These are phyloP conservation scores for Harpalus rubripes DNA, from an alignment of 2,888 invertebrate species.

Conservation along the genomic window DNA sequence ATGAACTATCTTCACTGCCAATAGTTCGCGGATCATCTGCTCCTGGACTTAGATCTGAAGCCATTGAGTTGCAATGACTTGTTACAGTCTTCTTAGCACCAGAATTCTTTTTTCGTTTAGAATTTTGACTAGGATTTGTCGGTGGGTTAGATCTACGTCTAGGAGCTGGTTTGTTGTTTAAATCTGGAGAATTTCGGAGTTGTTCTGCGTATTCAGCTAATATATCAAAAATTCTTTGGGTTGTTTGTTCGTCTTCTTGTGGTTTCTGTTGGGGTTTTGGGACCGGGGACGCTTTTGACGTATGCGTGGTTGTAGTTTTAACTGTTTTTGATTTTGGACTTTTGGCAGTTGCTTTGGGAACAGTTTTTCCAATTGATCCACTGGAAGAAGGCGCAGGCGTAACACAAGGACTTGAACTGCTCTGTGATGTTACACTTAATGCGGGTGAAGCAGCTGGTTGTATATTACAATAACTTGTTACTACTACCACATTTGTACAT, in stretches of 20 bases:
- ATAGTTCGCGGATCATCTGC: constrained; percentile 85
- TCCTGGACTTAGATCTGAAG: constrained; percentile 80
- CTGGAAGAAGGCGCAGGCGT: constrained; percentile 77
- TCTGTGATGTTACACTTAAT: constrained; percentile 80
- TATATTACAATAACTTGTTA: constrained; percentile 79
- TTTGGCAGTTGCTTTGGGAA: constrained; percentile 76
- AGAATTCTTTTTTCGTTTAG: constrained; percentile 84
- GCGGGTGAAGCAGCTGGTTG: constrained; percentile 80
- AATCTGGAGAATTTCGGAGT: constrained; percentile 87
- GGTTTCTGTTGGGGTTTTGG: constrained; percentile 86
- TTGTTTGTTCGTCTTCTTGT: constrained; percentile 89
- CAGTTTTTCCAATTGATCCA: constrained; percentile 77
- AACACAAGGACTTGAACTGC: constrained; percentile 81
- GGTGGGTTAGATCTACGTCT: constrained; percentile 87
- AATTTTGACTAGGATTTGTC: constrained; percentile 85
- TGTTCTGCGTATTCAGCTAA: constrained; percentile 90
- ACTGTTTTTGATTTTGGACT: constrained; percentile 80
- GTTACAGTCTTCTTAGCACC: constrained; percentile 79
- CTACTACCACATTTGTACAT: constrained; percentile 78
- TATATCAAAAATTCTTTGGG: constrained; percentile 88
- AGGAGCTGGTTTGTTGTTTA: constrained; percentile 90
- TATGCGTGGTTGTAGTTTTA: constrained; percentile 80
- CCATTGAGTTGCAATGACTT: constrained; percentile 73
- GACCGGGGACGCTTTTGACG: constrained; percentile 83
- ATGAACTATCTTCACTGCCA: constrained; percentile 88